Base-by-base conservation (phyloP, 2,888 invertebrate genomes). In the Ophion costatus region DNA sequence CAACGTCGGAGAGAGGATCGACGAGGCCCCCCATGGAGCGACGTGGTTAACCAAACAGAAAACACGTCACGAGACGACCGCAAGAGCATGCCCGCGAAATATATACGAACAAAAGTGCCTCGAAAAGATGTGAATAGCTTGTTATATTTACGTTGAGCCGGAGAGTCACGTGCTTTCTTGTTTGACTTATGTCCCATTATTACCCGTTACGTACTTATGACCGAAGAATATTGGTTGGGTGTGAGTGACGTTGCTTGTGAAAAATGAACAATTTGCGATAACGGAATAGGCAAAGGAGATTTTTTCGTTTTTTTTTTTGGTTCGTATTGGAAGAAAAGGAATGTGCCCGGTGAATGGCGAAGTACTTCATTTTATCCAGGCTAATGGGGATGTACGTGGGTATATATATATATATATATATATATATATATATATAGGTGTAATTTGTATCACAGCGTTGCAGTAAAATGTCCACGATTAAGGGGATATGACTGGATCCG, bases 11-110 rank as follows among this genome's bases (percentile, higher is more conserved):
- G 57, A 70, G 22, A 69, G 22, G 66, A 29, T 61, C 69, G 14
- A 69, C 29, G 63, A 80, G 67, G 11, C 29, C 38, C 79, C 73
- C 57, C 82, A n/a, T 57, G 67, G 57, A 79, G 84, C 67, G 45
- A 10, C 45, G 45, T 45, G 82, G 84, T 85, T 82, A 85, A 82
- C 79, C 82, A 77, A 76, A 82, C 73, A 76, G 80, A 67, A 85
- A 45, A 45, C 45, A 71, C 82, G 75, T 80, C 76, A 79, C 70
- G 75, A 66, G 70, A 82, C 85, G 79, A 66, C 84, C 79, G 67
- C 78, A 80, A 75, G 69, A 67, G 75, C 42, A 38, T 38, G 57
- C 45, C 71, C 63, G 24, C 51, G 42, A 80, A 76, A 79, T 7
- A 3, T 24, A 70, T 56, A 63, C 29, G 75, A 63, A 79, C 51